phyloP scores from a whole-genome alignment of 1,140 invertebrate genomes.

The Magallana ariakensis region DNA sequence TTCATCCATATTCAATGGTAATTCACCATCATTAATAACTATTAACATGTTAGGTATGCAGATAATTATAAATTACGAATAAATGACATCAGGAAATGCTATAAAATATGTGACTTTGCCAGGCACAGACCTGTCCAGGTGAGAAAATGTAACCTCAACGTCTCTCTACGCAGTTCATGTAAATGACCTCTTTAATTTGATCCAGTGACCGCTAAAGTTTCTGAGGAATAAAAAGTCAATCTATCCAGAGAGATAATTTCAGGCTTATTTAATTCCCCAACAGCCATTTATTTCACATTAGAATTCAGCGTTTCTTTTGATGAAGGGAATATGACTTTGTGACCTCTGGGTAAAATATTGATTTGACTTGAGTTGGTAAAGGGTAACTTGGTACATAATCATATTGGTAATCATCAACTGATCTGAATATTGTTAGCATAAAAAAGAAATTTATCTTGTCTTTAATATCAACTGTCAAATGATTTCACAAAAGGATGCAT shows the following conservation, averaged over 20 bases:
- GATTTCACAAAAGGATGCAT: background rate
- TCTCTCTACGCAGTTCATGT: background rate
- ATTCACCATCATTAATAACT: no score
- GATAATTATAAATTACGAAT: no score
- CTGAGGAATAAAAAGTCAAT: background rate
- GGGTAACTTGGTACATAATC: background rate
- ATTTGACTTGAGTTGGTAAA: background rate
- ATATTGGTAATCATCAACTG: background rate
- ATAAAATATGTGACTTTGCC: no score
- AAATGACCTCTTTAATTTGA: background rate
- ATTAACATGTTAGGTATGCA: no score
- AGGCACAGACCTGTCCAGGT: no score
- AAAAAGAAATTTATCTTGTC: background rate
- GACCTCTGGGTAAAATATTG: conserved; percentile 13
- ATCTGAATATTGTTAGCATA: conserved; percentile 5
- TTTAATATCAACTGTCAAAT: background rate
- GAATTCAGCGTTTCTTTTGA: background rate
- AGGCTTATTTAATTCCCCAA: background rate
- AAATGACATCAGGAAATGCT: no score
- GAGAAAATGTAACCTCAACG: no score
- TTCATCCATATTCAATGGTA: no score
- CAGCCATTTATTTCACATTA: conserved; percentile 27
- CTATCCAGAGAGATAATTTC: conserved; percentile 10
- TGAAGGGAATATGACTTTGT: background rate
- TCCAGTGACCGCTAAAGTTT: background rate